These are phyloP conservation scores for Merops nubicus DNA, from an alignment of 2,113 vertebrate genomes.

Conservation along the genomic window DNA sequence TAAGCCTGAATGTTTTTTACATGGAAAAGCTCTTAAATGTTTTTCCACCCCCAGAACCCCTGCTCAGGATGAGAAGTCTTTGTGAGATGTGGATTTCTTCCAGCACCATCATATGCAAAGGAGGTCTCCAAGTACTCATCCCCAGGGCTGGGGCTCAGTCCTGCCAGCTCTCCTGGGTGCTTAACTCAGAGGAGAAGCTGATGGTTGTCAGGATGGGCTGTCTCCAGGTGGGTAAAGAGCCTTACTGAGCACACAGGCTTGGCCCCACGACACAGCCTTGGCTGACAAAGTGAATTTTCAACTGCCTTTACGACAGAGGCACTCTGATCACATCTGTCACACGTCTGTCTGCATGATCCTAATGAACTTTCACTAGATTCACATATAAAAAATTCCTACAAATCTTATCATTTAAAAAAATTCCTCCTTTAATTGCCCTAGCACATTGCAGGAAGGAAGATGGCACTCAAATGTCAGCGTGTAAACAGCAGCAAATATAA, in stretches of 20 bases:
- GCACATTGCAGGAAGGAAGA: not conserved
- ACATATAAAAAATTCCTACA: not conserved
- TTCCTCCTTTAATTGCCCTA: not conserved
- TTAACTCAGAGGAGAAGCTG: not conserved
- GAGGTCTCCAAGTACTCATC: not conserved
- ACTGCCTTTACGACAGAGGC: not conserved
- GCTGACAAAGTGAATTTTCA: not conserved
- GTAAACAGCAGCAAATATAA: not conserved
- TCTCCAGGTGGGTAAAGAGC: not conserved
- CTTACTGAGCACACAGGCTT: not conserved
- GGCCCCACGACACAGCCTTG: not conserved
- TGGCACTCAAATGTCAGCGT: not conserved
- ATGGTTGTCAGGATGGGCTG: not conserved
- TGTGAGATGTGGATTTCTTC: not conserved
- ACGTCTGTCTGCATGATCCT: not conserved
- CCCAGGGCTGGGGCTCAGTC: not conserved
- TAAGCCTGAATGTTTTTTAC: not conserved
- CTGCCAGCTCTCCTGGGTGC: not conserved
- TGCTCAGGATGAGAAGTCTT: not conserved
- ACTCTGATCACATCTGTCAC: not conserved
- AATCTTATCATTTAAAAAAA: not conserved
- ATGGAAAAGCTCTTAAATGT: not conserved
- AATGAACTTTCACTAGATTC: not conserved
- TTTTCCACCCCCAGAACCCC: rapidly evolving
- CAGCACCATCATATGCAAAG: not conserved